These are phyloP conservation scores for Chaetops frenatus DNA, from an alignment of 2,113 vertebrate genomes.

Conservation along the genomic window DNA sequence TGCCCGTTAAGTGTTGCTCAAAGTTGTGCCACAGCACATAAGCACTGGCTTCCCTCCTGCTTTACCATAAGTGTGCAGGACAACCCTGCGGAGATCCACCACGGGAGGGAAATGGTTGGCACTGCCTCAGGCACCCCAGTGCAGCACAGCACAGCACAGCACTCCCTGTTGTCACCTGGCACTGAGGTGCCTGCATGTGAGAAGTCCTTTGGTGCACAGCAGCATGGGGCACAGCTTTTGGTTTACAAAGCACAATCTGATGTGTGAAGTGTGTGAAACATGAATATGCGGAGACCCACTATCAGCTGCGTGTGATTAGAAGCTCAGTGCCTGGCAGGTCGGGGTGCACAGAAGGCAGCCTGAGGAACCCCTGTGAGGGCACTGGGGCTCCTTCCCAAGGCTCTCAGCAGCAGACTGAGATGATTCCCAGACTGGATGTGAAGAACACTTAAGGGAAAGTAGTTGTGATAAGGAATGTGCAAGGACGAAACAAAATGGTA, in stretches of 20 bases:
- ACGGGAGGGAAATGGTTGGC: rapidly evolving
- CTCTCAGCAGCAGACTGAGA: neutral
- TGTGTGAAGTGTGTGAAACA: neutral
- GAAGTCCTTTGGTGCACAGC: neutral
- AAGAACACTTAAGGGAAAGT: neutral
- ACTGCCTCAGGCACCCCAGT: neutral
- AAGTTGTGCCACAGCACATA: neutral
- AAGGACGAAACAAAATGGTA: neutral
- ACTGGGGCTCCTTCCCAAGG: neutral
- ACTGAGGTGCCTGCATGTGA: neutral
- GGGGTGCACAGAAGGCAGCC: neutral
- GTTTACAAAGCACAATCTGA: neutral
- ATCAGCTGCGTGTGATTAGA: neutral
- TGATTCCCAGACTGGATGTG: neutral
- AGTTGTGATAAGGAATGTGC: neutral
- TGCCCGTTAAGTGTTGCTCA: neutral
- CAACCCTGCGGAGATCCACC: neutral
- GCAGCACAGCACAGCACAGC: neutral
- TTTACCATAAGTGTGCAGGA: neutral
- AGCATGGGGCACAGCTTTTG: neutral
- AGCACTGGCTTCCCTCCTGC: neutral
- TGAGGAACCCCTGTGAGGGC: neutral
- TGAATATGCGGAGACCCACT: neutral
- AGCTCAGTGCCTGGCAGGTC: neutral
- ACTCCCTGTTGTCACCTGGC: rapidly evolving